Percentiles rank a stretch among this genome's conserved stretches.
These are phyloP conservation scores for Petrolisthes manimaculis DNA, from an alignment of 2,888 invertebrate genomes.

Conservation along the genomic window DNA sequence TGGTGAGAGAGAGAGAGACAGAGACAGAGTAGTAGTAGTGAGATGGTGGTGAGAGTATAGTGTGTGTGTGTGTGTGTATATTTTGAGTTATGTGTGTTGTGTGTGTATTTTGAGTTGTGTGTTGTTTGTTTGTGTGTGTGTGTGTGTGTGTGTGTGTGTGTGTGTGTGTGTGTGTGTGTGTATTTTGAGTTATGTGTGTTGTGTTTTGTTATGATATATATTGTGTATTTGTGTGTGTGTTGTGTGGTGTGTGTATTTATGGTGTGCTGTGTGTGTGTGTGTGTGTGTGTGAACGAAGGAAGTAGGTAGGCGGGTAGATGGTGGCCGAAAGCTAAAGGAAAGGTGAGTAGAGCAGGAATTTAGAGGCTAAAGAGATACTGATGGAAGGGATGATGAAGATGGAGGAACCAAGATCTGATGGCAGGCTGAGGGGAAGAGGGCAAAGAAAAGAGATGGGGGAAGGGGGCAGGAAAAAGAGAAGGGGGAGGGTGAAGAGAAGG, in stretches of 20 bases:
- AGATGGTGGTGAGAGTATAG: background rate
- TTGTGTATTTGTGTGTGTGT: constrained; percentile 1
- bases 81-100: background rate
- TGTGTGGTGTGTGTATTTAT: background rate
- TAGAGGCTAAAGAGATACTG: background rate
- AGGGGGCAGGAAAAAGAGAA: too few species aligned
- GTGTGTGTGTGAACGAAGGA: background rate
- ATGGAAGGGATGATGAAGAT: background rate
- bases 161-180: background rate
- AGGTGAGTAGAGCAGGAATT: background rate
- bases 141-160: background rate
- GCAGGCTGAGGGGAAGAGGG: background rate
- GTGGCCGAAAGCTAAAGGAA: background rate
- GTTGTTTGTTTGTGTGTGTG: background rate
- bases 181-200: background rate
- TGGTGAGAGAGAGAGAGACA: background rate
- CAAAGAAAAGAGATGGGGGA: background rate
- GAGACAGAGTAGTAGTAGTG: background rate
- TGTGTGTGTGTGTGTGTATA: too few species aligned
- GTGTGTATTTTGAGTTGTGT: background rate
- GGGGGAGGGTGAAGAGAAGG: background rate
- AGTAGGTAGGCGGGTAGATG: background rate
- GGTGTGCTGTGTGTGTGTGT: background rate
- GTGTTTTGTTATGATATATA: background rate
- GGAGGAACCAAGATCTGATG: too few species aligned